These are phyloP conservation scores for Tachysurus fulvidraco DNA, from an alignment of 2,113 vertebrate genomes.

Conservation along the genomic window DNA sequence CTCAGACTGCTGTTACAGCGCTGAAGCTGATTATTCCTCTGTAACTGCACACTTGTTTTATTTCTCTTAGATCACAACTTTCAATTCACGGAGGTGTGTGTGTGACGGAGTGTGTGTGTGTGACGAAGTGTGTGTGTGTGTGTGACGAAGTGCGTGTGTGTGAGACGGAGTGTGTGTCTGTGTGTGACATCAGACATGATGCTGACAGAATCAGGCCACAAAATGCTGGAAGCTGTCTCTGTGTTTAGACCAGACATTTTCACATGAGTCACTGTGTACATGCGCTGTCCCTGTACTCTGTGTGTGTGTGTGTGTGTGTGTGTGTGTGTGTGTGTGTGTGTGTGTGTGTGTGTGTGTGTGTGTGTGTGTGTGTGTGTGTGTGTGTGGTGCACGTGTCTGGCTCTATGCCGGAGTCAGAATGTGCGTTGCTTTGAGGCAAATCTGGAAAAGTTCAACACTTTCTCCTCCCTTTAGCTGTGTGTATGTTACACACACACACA, in stretches of 20 bases:
- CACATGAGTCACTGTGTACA: constrained; percentile 16
- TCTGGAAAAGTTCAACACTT: constrained; percentile 26
- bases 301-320: neutral
- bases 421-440: constrained; percentile 18
- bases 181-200: constrained; percentile 8
- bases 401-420: neutral
- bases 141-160: too few relatives aligned
- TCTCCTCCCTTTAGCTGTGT: constrained; percentile 3
- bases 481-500: neutral
- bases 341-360: neutral
- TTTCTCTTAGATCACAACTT: neutral
- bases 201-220: constrained; percentile 27
- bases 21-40: neutral
- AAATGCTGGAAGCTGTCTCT: constrained; percentile 12
- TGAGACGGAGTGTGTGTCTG: neutral
- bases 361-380: constrained; percentile 7
- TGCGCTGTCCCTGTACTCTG: neutral
- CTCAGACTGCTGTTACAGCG: neutral
- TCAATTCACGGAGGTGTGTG: neutral
- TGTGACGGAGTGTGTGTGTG: neutral
- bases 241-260: constrained; percentile 23
- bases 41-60: neutral
- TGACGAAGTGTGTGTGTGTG: neutral
- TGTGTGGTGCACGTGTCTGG: constrained; percentile 19
- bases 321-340: neutral